Base-by-base conservation (phyloP, 2,797 vertebrate species). In the Loris lydekkerianus region DNA sequence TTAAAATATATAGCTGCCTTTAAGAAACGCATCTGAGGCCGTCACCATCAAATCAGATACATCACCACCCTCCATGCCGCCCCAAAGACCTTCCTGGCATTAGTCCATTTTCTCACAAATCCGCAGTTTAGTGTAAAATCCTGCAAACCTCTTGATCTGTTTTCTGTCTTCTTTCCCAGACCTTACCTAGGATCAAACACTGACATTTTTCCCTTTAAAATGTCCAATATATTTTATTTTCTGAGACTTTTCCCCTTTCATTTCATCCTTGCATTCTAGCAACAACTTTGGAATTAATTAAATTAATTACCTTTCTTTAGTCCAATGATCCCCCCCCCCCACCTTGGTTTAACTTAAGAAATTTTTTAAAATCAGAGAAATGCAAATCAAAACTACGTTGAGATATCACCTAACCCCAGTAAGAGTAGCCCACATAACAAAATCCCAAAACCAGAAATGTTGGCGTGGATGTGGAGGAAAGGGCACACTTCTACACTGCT, bases 281-380 rank as follows among this genome's bases (percentile, higher is more conserved):
- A 75, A 1, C 5, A 17, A 31, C 0, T 0, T 76, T 8, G 0
- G 3, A 2, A 73, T 21, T 27, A 0, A 73, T 21, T 27, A 0
- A 2, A 29, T 65, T 34, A 7, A 29, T 65, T 34, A 7, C 2
- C 6, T 56, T 1, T 4, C 9, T 49, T 70, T 13, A 63, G 2
- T 13, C 17, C 15, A 37, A 1, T 2, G 7, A 29, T 40, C 7
- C 2, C 2, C 34, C 2, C 2, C 34, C 34, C 21, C 34, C 14
- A 77, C 53, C 9, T 61, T 46, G 11, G 8, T 18, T 82, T 61
- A 90, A 23, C n/a, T 29, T 10, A 18, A 25, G n/a, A 34, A 40
- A 29, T 53, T 27, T 43, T 53, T 14, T 69, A 67, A 84, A 87
- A 34, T 34, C 34, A 34, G 34, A 34, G 34, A 34, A 34, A 34